phyloP scores from a whole-genome alignment of 2,113 vertebrate species.

The Condylura cristata region DNA sequence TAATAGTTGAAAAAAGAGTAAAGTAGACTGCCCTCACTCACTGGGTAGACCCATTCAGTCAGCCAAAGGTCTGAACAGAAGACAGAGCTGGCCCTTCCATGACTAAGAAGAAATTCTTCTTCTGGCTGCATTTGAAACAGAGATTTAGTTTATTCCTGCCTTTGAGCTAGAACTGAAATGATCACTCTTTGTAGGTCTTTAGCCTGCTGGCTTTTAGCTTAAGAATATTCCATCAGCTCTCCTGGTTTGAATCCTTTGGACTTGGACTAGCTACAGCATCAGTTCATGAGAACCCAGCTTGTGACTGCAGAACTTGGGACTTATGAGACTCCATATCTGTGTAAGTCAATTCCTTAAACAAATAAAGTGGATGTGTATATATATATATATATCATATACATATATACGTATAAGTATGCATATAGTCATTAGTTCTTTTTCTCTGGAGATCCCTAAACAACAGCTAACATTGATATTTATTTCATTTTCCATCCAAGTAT shows the following conservation, averaged over 20 bases:
- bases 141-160: neutral
- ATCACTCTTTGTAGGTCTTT: neutral
- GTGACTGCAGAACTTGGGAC: neutral
- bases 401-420: no score
- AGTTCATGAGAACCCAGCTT: neutral
- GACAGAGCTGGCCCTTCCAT: neutral
- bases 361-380: no score
- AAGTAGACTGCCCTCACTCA: neutral
- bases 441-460: neutral
- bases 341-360: neutral
- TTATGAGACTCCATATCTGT: neutral
- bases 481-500: slow-evolving; percentile 35
- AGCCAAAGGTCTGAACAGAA: neutral
- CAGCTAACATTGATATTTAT: neutral
- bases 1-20: neutral
- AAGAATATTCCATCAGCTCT: neutral
- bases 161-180: neutral
- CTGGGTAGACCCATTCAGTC: neutral
- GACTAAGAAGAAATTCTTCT: neutral
- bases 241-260: neutral
- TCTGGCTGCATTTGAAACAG: neutral
- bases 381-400: no score
- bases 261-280: neutral
- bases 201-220: neutral
- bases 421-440: neutral